Percentiles rank a stretch among this genome's conserved stretches.
phyloP scores from a whole-genome alignment of 1,140 invertebrate species.

The Drosophila punjabiensis region DNA sequence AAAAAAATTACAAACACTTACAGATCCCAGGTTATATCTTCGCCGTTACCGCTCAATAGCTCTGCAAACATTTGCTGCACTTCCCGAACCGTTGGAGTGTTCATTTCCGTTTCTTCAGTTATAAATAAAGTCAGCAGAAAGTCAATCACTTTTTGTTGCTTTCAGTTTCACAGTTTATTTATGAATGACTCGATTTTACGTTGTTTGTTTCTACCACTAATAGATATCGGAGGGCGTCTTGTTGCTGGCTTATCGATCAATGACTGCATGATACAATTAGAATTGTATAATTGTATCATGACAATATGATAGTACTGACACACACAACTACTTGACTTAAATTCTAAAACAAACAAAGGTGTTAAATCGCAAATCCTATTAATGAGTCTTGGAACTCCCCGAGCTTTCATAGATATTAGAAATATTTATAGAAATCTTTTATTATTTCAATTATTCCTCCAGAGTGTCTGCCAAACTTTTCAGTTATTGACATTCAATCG shows the following conservation, averaged over 20 bases:
- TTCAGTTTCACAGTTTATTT: background rate
- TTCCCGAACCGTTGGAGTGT: conserved; percentile 9
- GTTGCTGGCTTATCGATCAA: background rate
- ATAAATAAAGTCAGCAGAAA: background rate
- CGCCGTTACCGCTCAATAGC: background rate
- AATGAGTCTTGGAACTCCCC: too few relatives aligned
- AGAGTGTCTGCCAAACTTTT: too few relatives aligned
- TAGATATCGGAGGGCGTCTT: background rate
- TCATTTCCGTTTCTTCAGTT: background rate
- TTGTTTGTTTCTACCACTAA: background rate
- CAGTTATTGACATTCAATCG: too few relatives aligned
- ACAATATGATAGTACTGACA: too few relatives aligned
- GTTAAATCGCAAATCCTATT: too few relatives aligned
- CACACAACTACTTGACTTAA: too few relatives aligned
- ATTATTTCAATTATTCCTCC: too few relatives aligned
- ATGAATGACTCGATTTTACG: background rate
- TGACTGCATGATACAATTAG: too few relatives aligned
- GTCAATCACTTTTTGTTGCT: background rate
- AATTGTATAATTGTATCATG: too few relatives aligned
- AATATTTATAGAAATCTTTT: too few relatives aligned
- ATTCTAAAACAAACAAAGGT: too few relatives aligned
- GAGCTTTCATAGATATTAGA: background rate
- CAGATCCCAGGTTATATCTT: conserved; percentile 26
- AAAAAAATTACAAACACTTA: conserved; percentile 4
- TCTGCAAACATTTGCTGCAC: conserved; percentile 29